A percentile compares a stretch with the other conserved stretches of the same genome.
Evolutionary conservation across 1,140 invertebrate genomes (phyloP).

Genomic region (Uloborus diversus): DNA sequence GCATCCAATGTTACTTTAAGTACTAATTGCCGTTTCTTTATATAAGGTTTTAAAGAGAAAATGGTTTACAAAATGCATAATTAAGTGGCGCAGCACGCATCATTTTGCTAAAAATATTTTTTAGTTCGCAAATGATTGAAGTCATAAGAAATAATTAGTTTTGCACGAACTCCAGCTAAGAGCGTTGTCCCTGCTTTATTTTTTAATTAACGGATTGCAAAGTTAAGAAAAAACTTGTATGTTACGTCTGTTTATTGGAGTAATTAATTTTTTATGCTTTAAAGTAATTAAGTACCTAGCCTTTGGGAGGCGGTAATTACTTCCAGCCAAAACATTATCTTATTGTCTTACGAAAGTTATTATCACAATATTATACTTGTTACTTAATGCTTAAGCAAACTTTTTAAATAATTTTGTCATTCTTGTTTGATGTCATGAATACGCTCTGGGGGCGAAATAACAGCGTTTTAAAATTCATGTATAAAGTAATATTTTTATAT

Average conservation of each 20-base stretch:
- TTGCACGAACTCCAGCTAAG: slow-evolving; percentile 13
- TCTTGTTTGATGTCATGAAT: slow-evolving; percentile 21
- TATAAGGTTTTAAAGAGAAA: neutral
- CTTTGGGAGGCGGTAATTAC: slow-evolving; percentile 48
- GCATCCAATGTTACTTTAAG: neutral
- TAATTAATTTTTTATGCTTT: slow-evolving; percentile 54
- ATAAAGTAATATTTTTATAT: too few relatives aligned
- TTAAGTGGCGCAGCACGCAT: slow-evolving; percentile 28
- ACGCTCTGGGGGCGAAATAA: neutral
- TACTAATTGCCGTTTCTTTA: neutral
- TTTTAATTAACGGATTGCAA: slow-evolving; percentile 45
- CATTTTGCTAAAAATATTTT: slow-evolving; percentile 13
- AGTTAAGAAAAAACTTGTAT: slow-evolving; percentile 34
- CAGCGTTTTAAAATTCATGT: slow-evolving; percentile 1
- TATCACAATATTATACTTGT: slow-evolving; percentile 31
- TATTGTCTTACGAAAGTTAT: slow-evolving; percentile 44
- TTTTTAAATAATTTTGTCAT: neutral
- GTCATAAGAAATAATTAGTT: slow-evolving; percentile 49
- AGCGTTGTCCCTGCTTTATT: too few relatives aligned
- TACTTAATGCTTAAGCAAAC: neutral
- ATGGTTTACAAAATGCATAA: slow-evolving; percentile 42
- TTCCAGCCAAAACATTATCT: slow-evolving; percentile 19
- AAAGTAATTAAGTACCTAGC: slow-evolving; percentile 39
- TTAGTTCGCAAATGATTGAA: slow-evolving; percentile 27
- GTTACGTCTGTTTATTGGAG: slow-evolving; percentile 51